Conservation (phyloP, 2,797 vertebrate genomes). For the Rhabdophis nuchalis region DNA sequence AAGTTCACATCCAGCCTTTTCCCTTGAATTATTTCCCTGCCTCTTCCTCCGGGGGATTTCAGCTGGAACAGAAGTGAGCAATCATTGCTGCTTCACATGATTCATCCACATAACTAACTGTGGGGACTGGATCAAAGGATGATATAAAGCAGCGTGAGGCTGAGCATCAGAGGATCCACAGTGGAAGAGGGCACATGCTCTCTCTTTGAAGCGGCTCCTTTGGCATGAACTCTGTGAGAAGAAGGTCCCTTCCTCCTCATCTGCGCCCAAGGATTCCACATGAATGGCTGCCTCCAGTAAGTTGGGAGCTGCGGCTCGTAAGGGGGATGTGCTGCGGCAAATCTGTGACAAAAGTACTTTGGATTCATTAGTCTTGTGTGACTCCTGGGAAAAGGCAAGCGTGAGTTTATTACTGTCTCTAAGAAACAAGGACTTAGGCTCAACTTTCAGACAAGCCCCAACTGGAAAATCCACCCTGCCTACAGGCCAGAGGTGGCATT, state of each 20-base stretch:
- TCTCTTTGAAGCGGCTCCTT: neutral
- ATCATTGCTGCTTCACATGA: neutral
- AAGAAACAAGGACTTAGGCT: slow-evolving; percentile 17
- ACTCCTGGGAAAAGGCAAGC: neutral
- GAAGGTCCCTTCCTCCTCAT: neutral
- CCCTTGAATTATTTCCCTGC: no score
- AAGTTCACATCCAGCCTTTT: neutral
- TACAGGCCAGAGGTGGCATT: neutral
- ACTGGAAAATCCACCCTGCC: neutral
- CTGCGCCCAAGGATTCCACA: accelerated
- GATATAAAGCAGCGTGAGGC: neutral
- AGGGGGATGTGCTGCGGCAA: neutral
- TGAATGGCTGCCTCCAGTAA: neutral
- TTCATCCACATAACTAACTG: neutral
- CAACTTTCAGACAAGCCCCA: neutral
- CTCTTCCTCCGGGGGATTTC: neutral
- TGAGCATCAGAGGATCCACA: neutral
- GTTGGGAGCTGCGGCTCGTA: accelerated
- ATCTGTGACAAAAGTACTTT: neutral
- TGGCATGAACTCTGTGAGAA: neutral
- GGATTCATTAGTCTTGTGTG: neutral
- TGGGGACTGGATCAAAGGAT: neutral
- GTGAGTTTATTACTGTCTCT: slow-evolving; percentile 24
- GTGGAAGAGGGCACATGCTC: accelerated
- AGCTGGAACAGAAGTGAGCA: neutral